phyloP scores from a whole-genome alignment of 2,888 invertebrate genomes.

The Ceramica pisi region DNA sequence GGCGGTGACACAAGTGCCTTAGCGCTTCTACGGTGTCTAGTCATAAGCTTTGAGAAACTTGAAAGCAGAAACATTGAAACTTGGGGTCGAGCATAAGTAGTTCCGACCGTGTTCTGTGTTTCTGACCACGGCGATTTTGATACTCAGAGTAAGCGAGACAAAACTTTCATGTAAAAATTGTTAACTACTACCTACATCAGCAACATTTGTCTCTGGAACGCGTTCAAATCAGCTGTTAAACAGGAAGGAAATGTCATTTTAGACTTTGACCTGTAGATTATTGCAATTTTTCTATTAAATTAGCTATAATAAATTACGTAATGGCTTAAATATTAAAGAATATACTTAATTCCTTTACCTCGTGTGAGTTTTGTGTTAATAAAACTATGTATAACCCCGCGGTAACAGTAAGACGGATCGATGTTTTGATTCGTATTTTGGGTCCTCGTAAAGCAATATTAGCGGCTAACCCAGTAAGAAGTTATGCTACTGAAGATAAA shows the following conservation, averaged over 20 bases:
- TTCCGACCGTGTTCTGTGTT: too few relatives aligned
- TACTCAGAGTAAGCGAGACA: not conserved
- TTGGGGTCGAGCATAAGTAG: too few relatives aligned
- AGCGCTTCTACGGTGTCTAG: too few relatives aligned
- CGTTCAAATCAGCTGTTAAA: conserved; percentile 54
- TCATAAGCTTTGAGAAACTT: too few relatives aligned
- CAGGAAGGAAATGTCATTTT: conserved; percentile 59
- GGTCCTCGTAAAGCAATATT: conserved; percentile 82
- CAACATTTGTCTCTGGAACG: conserved; percentile 34
- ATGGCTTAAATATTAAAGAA: conserved; percentile 55
- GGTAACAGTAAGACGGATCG: conserved; percentile 85
- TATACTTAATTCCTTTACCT: conserved; percentile 30
- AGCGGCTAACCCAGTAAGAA: conserved; percentile 82
- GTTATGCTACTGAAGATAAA: conserved; percentile 87
- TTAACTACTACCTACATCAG: not conserved
- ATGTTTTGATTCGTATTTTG: conserved; percentile 89
- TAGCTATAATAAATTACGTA: conserved; percentile 42
- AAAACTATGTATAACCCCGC: conserved; percentile 83
- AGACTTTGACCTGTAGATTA: conserved; percentile 85
- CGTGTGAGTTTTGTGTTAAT: conserved; percentile 54
- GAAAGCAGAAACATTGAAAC: too few relatives aligned
- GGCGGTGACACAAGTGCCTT: too few relatives aligned
- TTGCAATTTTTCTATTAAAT: conserved; percentile 69
- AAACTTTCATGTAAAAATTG: not conserved
- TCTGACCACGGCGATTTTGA: too few relatives aligned